These are phyloP conservation scores for Heliconius hortense DNA, from an alignment of 2,888 invertebrate species.

Conservation along the genomic window DNA sequence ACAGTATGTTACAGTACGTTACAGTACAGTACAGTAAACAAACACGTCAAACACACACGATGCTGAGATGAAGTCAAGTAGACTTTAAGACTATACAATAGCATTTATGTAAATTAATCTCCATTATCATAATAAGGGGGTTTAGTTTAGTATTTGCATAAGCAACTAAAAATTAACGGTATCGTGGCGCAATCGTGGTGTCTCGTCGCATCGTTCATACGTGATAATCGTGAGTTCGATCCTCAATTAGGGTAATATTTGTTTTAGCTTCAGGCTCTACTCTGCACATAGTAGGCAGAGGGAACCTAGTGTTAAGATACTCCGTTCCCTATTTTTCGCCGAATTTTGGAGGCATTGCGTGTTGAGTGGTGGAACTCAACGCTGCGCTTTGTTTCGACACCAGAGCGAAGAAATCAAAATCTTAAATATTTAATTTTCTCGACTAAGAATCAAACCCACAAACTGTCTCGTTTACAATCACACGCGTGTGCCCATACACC, in stretches of 20 bases:
- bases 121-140: not conserved
- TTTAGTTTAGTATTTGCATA: too few relatives aligned
- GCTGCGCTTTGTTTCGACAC: not conserved
- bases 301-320: not conserved
- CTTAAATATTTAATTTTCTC: not conserved
- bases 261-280: too few relatives aligned
- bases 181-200: not conserved
- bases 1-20: too few relatives aligned
- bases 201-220: not conserved
- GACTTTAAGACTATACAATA: not conserved
- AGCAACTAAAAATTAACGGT: too few relatives aligned
- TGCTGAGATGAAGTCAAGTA: not conserved
- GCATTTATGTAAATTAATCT: slow-evolving; percentile 1
- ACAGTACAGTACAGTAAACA: not conserved
- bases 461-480: not conserved
- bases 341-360: not conserved
- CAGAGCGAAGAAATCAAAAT: too few relatives aligned
- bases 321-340: not conserved
- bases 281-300: too few relatives aligned
- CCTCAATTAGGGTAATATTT: not conserved
- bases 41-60: slow-evolving; percentile 2
- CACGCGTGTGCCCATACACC: not conserved
- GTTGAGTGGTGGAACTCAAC: not conserved
- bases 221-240: not conserved
- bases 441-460: not conserved